These are phyloP conservation scores for Ruditapes philippinarum DNA, from an alignment of 1,140 invertebrate genomes.

Conservation along the genomic window DNA sequence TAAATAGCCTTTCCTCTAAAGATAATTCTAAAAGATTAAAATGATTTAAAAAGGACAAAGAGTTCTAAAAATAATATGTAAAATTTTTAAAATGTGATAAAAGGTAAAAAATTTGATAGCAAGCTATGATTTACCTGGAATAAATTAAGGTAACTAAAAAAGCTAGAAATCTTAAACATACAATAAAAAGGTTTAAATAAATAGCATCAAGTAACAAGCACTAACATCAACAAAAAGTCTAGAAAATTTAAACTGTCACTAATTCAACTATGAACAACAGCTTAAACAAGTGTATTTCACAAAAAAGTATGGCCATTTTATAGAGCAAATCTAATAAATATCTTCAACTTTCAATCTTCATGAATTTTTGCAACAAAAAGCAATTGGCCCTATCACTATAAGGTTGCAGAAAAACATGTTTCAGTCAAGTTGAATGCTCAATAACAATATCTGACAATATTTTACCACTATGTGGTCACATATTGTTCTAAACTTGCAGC, in stretches of 20 bases:
- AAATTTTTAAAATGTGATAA: not conserved
- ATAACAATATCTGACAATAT: not conserved
- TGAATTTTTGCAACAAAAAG: conserved; percentile 16
- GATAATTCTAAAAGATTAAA: too few species aligned
- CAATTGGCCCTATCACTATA: conserved; percentile 13
- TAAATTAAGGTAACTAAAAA: not conserved
- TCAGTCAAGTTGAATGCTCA: not conserved
- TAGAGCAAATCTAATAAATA: too few species aligned
- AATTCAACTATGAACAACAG: not conserved
- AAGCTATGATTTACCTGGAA: not conserved
- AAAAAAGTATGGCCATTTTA: not conserved
- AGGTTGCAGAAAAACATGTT: not conserved
- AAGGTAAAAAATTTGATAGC: not conserved
- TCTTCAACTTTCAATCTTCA: too few species aligned
- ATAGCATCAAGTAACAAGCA: conserved; percentile 13
- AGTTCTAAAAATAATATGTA: too few species aligned
- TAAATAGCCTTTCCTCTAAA: too few species aligned
- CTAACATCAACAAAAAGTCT: not conserved
- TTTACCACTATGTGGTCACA: not conserved
- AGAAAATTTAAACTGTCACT: not conserved
- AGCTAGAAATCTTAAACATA: not conserved
- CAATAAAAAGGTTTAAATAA: conserved; percentile 7
- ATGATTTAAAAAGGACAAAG: too few species aligned
- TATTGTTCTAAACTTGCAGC: not conserved
- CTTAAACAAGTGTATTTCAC: not conserved